Evolutionary conservation across 2,888 invertebrate genomes (phyloP), one percentile per base, ranked within the genome.

Genomic region (Therioaphis trifolii): DNA sequence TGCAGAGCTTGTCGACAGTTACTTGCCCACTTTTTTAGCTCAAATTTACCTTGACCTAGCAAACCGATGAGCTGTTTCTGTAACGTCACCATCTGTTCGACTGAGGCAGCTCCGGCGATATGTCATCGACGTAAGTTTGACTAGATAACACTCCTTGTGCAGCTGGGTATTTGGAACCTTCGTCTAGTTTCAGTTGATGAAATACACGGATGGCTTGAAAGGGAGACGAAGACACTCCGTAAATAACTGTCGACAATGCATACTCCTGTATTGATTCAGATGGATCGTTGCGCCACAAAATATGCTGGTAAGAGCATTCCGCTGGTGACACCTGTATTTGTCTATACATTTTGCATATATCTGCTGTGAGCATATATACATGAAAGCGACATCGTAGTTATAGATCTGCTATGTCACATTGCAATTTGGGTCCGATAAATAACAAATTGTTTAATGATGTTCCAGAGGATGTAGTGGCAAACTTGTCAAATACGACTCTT

Each of bases 241-340:
- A 78, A 21, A 43, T 78, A 12, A 79, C 49, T 21, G 49, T 79
- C n/a, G 35, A 66, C 27, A 78, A 63, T 24, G 27, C 78, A 43
- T 43, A 61, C 12, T 75, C 75, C 5, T 9, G 14, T 63, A 43
- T 21, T 21, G 68, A 21, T 68, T 21, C 21, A 21, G 68, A 68
- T 29, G 86, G 85, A 61, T 85, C 35, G 9, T 86, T 72, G 40
- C 88, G 79, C 89, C 88, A 89, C 4, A 89, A 71, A 4, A 89
- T 88, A 11, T 87, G 84, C 71, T 88, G 88, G 18, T 87, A 86
- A 40, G 86, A 43, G 27, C 86, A 71, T 61, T 35, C 24, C 11
- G 85, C 69, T 4, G 84, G 58, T 14, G n/a, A n/a, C n/a, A n/a
- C n/a, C n/a, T 85, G 12, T 12, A 84, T n/a, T 1, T 87, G 86